Conservation (phyloP, 2,888 invertebrate genomes). For the Empis livida region DNA sequence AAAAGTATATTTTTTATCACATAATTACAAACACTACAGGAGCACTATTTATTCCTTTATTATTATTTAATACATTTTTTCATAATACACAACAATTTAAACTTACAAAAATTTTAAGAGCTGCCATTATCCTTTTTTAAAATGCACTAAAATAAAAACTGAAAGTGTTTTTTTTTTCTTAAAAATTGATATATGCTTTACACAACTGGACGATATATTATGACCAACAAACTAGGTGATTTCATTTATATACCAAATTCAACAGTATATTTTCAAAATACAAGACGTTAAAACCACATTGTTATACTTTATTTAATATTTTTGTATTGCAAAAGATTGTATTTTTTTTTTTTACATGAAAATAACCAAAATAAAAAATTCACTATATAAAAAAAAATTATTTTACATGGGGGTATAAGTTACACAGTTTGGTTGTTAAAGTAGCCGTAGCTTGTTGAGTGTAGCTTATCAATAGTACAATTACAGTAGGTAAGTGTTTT, state of each 20-base stretch:
- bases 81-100: not conserved
- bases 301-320: not conserved
- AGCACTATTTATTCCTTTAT: no score
- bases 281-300: not conserved
- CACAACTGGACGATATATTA: not conserved
- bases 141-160: not conserved
- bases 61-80: no score
- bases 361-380: not conserved
- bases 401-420: not conserved
- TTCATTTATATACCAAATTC: constrained; percentile 26
- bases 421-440: not conserved
- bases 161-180: not conserved
- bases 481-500: no score
- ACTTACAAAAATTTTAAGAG: not conserved
- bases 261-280: not conserved
- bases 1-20: no score
- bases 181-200: not conserved
- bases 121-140: not conserved
- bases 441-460: no score
- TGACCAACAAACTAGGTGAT: constrained; percentile 23
- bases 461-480: no score
- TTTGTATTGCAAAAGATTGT: no score
- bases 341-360: not conserved
- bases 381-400: no score
- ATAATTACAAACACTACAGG: no score